A percentile compares a stretch with the other conserved stretches of the same genome.
Conservation (phyloP, 2,888 invertebrate genomes). For the Suillia variegata region DNA sequence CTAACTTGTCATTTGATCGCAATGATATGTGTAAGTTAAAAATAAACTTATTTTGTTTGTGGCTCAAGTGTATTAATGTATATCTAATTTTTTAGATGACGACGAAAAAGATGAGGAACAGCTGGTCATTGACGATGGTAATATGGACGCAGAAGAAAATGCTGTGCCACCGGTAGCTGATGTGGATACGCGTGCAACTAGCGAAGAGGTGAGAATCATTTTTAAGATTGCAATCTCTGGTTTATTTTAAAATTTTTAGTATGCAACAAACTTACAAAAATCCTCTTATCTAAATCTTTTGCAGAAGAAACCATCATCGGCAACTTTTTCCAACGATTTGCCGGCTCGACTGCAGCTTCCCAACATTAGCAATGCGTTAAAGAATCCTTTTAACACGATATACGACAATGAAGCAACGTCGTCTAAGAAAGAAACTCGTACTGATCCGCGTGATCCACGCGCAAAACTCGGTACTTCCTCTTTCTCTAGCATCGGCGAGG, state of each 20-base stretch:
- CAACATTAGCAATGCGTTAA: not conserved
- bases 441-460: constrained; percentile 10
- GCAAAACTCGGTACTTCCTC: not conserved
- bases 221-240: not conserved
- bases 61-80: not conserved
- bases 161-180: constrained; percentile 25
- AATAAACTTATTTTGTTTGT: not conserved
- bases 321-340: not conserved
- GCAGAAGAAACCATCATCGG: not conserved
- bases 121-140: constrained; percentile 55
- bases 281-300: too few species aligned
- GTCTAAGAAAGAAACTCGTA: not conserved
- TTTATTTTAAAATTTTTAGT: not conserved
- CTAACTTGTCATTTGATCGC: constrained; percentile 52
- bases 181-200: too few species aligned
- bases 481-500: too few species aligned
- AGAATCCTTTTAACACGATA: constrained; percentile 6
- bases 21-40: constrained; percentile 54
- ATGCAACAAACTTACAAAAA: too few species aligned
- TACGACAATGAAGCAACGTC: not conserved
- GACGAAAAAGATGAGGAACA: constrained; percentile 66
- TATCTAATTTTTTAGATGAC: constrained; percentile 61
- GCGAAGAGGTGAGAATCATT: constrained; percentile 17
- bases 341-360: not conserved
- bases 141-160: constrained; percentile 54